Conservation (phyloP, 2,888 invertebrate genomes). For the Drosophila kuntzei region DNA sequence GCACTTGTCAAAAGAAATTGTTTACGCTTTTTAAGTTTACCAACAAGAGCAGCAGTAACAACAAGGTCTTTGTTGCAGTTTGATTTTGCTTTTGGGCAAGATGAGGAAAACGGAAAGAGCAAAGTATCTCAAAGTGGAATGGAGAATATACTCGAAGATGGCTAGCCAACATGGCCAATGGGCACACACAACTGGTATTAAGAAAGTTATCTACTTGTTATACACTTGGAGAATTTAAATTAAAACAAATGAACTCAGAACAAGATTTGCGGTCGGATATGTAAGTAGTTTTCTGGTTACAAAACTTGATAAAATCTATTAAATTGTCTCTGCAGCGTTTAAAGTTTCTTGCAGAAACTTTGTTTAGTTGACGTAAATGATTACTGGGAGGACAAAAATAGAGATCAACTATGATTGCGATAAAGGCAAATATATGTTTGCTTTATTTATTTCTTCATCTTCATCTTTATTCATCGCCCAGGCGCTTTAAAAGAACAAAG, state of each 20-base stretch:
- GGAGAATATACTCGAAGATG: not conserved
- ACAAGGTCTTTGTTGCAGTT: constrained; percentile 28
- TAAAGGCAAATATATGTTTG: not conserved
- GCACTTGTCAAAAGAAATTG: constrained; percentile 63
- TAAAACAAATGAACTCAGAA: constrained; percentile 37
- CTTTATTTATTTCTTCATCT: too few species aligned
- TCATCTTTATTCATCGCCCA: too few species aligned
- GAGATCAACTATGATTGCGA: not conserved
- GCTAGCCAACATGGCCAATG: constrained; percentile 14
- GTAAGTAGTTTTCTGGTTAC: constrained; percentile 8
- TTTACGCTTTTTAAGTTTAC: constrained; percentile 62
- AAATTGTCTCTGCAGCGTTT: constrained; percentile 9
- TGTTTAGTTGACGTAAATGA: not conserved
- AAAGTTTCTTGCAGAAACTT: constrained; percentile 11
- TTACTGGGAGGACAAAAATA: not conserved
- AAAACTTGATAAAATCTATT: constrained; percentile 19
- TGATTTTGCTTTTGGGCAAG: constrained; percentile 20
- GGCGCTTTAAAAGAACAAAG: too few species aligned
- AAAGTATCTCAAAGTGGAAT: constrained; percentile 9
- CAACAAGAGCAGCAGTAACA: constrained; percentile 20
- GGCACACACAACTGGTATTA: constrained; percentile 20
- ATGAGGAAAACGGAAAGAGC: not conserved
- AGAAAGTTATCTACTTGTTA: constrained; percentile 33
- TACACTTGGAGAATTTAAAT: constrained; percentile 35
- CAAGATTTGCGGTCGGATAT: constrained; percentile 28